Conservation (phyloP, 2,797 vertebrate species). For the Chaenodraco wilsoni region DNA sequence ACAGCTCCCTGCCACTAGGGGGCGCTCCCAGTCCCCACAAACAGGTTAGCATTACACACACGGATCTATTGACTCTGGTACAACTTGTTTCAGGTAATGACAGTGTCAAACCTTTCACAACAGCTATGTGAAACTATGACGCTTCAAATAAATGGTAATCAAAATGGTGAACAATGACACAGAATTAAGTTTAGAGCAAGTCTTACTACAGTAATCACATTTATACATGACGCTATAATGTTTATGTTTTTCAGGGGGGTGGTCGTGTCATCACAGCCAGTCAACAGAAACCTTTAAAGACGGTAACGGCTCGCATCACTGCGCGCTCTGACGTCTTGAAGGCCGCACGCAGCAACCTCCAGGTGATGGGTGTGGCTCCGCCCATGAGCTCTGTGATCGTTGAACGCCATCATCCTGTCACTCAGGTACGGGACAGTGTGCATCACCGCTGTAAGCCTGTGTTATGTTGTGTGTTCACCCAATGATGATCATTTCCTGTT, state of each 20-base stretch:
- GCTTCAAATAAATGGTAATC: background rate
- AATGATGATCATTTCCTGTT: background rate
- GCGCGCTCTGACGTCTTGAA: constrained; percentile 84
- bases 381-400: constrained; percentile 92
- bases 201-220: background rate
- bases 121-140: background rate
- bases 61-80: background rate
- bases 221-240: background rate
- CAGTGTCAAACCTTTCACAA: background rate
- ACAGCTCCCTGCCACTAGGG: constrained; percentile 76
- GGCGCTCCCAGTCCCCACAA: constrained; percentile 76
- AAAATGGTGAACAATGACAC: background rate
- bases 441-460: background rate
- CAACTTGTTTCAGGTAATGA: background rate
- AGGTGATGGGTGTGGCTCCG: constrained; percentile 90
- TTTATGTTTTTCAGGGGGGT: constrained; percentile 76
- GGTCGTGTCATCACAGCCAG: constrained; percentile 86
- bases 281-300: constrained; percentile 92
- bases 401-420: constrained; percentile 94
- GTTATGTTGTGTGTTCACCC: background rate
- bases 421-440: constrained; percentile 83
- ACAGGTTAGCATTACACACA: constrained; percentile 76
- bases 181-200: background rate
- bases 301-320: constrained; percentile 90
- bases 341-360: constrained; percentile 80